Evolutionary conservation across 2,113 vertebrate species (phyloP).

Genomic region (Paradisaea rubra): DNA sequence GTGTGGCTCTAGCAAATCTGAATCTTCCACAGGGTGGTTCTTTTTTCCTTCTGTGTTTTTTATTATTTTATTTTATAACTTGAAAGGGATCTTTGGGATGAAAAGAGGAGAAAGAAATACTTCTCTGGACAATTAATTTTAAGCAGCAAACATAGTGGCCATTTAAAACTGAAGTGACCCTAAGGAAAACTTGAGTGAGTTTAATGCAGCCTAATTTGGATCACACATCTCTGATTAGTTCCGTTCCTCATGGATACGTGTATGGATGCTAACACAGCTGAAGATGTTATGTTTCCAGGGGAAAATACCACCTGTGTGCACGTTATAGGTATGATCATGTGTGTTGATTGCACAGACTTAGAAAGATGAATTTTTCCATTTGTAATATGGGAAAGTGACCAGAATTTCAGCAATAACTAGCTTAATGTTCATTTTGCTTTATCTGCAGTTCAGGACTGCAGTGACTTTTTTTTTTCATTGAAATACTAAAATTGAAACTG

Average conservation of each 20-base stretch:
- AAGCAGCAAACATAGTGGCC: neutral
- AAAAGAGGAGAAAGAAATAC: neutral
- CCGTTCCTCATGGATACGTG: neutral
- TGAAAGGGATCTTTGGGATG: neutral
- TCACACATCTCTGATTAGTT: neutral
- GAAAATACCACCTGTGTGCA: neutral
- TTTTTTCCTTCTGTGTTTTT: neutral
- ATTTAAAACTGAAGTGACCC: neutral
- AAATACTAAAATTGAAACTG: neutral
- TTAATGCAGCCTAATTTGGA: neutral
- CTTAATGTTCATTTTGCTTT: neutral
- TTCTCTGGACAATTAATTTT: neutral
- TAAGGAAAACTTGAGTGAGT: neutral
- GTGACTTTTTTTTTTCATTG: neutral
- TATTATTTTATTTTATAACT: neutral
- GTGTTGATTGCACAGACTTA: neutral
- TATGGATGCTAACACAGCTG: neutral
- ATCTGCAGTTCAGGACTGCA: neutral
- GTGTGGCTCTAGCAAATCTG: neutral
- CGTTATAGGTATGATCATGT: neutral
- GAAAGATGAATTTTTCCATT: neutral
- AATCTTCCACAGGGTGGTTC: neutral
- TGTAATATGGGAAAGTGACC: neutral
- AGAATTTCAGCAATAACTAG: neutral
- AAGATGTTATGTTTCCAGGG: neutral